These are phyloP conservation scores for Sarotherodon lohbergeri DNA, from an alignment of 2,113 vertebrate species.

Conservation along the genomic window DNA sequence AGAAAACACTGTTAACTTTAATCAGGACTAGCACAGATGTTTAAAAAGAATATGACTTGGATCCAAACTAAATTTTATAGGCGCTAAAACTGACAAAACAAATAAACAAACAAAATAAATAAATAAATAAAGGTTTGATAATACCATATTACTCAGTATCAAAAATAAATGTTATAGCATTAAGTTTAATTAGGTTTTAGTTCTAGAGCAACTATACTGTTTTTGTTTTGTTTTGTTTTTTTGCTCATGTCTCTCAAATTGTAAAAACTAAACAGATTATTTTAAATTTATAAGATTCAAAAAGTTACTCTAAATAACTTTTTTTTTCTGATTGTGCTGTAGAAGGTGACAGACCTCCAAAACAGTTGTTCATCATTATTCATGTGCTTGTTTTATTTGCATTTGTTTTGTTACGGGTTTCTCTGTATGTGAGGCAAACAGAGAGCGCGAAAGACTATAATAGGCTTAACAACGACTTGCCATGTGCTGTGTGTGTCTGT, in stretches of 20 bases:
- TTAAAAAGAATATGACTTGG: not conserved
- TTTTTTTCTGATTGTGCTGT: not conserved
- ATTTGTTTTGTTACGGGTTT: not conserved
- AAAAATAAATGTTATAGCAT: not conserved
- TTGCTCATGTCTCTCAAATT: not conserved
- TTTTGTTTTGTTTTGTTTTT: rapidly evolving
- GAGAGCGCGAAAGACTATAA: constrained; percentile 9
- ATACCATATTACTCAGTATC: not conserved
- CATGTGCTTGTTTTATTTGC: not conserved
- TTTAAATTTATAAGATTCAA: not conserved
- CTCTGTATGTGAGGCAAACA: not conserved
- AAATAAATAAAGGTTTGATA: not conserved
- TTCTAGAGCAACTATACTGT: not conserved
- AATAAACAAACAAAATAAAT: not conserved
- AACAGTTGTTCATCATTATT: not conserved
- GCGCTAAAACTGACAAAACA: not conserved
- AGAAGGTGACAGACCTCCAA: not conserved
- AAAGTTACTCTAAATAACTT: not conserved
- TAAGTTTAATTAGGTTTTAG: not conserved
- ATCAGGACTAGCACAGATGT: not conserved
- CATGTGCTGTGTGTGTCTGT: not conserved
- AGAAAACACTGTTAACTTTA: not conserved
- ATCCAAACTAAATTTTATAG: not conserved
- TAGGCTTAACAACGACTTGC: constrained; percentile 16
- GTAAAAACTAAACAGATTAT: not conserved